Evolutionary conservation across 1,140 invertebrate genomes (phyloP), one percentile per base, ranked within the genome.

Genomic region (Drosophila mayri): DNA sequence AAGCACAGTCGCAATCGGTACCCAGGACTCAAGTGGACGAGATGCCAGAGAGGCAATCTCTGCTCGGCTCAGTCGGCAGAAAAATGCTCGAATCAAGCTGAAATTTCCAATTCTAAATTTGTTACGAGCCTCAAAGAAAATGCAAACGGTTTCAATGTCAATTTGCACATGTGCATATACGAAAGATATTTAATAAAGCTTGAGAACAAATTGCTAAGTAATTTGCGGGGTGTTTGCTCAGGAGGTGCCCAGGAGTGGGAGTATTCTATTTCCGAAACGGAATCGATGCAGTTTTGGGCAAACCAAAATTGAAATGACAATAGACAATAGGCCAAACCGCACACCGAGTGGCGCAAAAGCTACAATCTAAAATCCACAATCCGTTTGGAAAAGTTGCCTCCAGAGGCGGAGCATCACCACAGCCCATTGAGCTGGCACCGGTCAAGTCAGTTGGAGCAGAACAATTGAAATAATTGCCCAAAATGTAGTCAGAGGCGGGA

Each of bases 391-490:
- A 59, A 76, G 50, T 75, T 74, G 30, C 38, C 61, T 38, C 60
- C 46, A 65, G 60, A 44, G 71, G 35, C 60, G 25, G 20, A 30
- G 47, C 66, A 70, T 38, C 37, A 44, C 66, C 66, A 54, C 63
- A 70, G 63, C 22, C 66, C 66, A 67, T 67, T 70, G 66, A 32
- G 47, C 47, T 25, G 55, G 38, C 30, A 61, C 47, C 30, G 57
- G 60, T 40, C 54, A 57, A 62, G 52, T 28, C 72, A 68, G 75
- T 44, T 68, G 57, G 38, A 77, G 49, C 49, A 50, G 63, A 62
- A 70, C 75, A 77, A 78, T 78, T 70, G 74, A 78, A 78, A 78
- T 78, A 77, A 78, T 78, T 77, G 74, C 74, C 49, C 74, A 61
- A 76, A 76, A 60, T 76, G 71, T 60, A 57, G 47, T 43, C 49